Evolutionary conservation across 2,797 vertebrate species (phyloP).

Genomic region (Diceros bicornis): DNA sequence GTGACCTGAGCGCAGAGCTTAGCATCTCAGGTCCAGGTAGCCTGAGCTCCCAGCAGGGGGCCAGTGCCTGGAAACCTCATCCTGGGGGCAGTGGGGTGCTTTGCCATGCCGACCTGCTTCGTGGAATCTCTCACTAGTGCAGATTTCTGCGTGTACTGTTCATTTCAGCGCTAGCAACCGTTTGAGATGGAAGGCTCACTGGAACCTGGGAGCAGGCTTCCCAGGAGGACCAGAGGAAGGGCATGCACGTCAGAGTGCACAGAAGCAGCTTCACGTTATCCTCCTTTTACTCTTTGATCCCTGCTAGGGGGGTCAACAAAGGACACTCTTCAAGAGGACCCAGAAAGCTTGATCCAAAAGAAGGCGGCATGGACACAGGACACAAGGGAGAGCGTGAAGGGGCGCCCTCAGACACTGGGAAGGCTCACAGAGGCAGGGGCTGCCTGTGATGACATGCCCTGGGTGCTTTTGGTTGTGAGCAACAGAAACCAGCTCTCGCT

Average conservation of each 20-base stretch:
- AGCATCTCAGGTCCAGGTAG: background rate
- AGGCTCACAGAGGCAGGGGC: background rate
- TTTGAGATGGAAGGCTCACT: background rate
- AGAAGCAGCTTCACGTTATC: background rate
- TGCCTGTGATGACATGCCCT: background rate
- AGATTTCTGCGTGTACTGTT: background rate
- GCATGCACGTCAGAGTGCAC: too few relatives aligned
- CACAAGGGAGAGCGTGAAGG: background rate
- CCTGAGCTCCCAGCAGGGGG: background rate
- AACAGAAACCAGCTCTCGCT: constrained; percentile 10
- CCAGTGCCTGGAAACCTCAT: background rate
- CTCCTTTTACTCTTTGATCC: background rate
- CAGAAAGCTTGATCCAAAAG: background rate
- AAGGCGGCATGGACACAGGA: background rate
- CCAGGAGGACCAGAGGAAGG: background rate
- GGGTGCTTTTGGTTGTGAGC: background rate
- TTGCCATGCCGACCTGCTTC: background rate
- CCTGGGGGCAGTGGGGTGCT: background rate
- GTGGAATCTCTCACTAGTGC: background rate
- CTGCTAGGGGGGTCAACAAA: background rate
- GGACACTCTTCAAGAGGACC: background rate
- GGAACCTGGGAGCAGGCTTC: background rate
- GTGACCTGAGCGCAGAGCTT: background rate
- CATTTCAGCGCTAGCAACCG: background rate
- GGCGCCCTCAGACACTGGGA: background rate